A percentile compares a stretch with the other conserved stretches of the same genome.
These are phyloP conservation scores for Tyto alba DNA, from an alignment of 2,113 vertebrate species.

Conservation along the genomic window DNA sequence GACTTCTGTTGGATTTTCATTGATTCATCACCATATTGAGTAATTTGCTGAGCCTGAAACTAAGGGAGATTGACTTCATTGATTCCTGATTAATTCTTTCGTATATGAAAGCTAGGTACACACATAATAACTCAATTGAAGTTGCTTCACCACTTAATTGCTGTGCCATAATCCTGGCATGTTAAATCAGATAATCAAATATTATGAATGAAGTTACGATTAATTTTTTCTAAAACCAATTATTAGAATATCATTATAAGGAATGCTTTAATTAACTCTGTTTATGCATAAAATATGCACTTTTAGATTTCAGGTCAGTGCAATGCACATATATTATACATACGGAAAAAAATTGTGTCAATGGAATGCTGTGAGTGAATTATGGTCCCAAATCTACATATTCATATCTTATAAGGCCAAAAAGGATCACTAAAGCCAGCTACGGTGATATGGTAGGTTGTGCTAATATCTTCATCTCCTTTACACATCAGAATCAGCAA, in stretches of 20 bases:
- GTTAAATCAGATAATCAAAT: constrained; percentile 13
- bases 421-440: not conserved
- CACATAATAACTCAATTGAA: constrained; percentile 38
- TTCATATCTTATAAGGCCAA: not conserved
- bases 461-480: not conserved
- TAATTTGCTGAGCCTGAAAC: constrained; percentile 15
- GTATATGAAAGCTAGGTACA: not conserved
- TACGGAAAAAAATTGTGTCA: not conserved
- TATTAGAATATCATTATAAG: not conserved
- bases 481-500: not conserved
- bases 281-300: not conserved
- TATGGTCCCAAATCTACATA: not conserved
- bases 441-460: not conserved
- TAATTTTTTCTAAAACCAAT: not conserved
- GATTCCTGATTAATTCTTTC: constrained; percentile 38
- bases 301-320: not conserved
- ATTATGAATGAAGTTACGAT: not conserved
- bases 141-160: constrained; percentile 19
- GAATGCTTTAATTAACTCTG: not conserved
- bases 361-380: not conserved
- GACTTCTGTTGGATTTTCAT: not conserved
- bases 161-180: not conserved
- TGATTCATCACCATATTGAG: not conserved
- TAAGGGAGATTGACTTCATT: not conserved
- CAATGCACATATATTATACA: not conserved